Evolutionary conservation across 2,113 vertebrate genomes (phyloP).

Genomic region (Otolemur garnettii): DNA sequence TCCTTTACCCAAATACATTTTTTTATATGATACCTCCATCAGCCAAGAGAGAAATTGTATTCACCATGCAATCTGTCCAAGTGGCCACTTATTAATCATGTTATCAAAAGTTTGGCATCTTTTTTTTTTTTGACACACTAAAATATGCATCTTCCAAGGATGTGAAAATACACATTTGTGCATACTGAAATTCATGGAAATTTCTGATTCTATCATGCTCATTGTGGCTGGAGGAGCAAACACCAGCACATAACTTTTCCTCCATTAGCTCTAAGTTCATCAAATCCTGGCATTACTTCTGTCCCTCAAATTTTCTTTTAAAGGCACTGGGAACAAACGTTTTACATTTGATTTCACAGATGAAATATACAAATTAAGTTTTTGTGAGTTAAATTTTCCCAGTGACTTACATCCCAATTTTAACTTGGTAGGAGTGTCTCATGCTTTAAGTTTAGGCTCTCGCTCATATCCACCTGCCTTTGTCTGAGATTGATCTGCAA

Average conservation of each 20-base stretch:
- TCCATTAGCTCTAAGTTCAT: not conserved
- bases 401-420: not conserved
- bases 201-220: not conserved
- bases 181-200: not conserved
- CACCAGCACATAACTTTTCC: not conserved
- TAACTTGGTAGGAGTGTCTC: not conserved
- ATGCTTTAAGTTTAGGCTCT: not conserved
- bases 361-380: not conserved
- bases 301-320: not conserved
- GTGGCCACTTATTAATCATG: not conserved
- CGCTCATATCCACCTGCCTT: constrained; percentile 22
- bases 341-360: not conserved
- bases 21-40: not conserved
- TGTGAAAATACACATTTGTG: not conserved
- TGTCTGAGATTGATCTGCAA: not conserved
- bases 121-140: not conserved
- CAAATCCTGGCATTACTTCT: not conserved
- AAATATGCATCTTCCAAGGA: not conserved
- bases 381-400: constrained; percentile 19
- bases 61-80: not conserved
- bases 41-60: not conserved
- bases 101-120: not conserved
- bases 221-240: not conserved
- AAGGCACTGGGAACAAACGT: not conserved
- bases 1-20: not conserved